phyloP scores from a whole-genome alignment of 2,888 invertebrate genomes.

The Pristionchus mayeri region DNA sequence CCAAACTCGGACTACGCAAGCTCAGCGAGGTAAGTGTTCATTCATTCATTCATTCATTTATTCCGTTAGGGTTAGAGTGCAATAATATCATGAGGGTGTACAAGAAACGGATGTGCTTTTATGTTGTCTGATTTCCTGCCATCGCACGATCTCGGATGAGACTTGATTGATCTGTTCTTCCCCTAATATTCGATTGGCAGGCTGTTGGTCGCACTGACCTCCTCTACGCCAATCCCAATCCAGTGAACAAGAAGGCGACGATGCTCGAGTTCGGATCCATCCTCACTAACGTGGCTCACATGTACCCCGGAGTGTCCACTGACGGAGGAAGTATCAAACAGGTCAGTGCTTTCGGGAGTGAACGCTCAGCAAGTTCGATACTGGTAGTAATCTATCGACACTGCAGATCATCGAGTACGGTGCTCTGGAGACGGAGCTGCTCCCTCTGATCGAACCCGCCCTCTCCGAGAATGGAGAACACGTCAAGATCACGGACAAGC shows the following conservation, averaged over 20 bases:
- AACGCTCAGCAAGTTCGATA: not conserved
- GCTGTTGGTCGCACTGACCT: constrained; percentile 90
- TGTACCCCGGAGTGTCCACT: constrained; percentile 92
- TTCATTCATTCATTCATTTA: not conserved
- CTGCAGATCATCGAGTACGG: constrained; percentile 65
- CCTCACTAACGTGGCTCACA: constrained; percentile 89
- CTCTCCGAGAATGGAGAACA: constrained; percentile 66
- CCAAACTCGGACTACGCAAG: constrained; percentile 88
- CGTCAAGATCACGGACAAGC: constrained; percentile 84
- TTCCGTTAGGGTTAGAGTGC: too few relatives aligned
- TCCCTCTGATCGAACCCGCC: constrained; percentile 62
- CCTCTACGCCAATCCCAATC: constrained; percentile 84
- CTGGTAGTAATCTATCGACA: not conserved
- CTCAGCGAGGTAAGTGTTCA: not conserved
- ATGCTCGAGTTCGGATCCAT: constrained; percentile 89
- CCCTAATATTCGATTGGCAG: constrained; percentile 51
- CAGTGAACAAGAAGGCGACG: constrained; percentile 83
- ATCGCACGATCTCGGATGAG: too few relatives aligned
- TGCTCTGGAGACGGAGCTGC: constrained; percentile 66
- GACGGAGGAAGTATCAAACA: constrained; percentile 88
- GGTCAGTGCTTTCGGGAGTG: constrained; percentile 76
- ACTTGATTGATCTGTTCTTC: too few relatives aligned
- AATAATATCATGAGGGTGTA: too few relatives aligned
- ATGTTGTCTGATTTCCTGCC: too few relatives aligned
- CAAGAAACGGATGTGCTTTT: too few relatives aligned